Evolutionary conservation across 2,797 vertebrate genomes (phyloP).

Genomic region (Pseudomugil gertrudae): DNA sequence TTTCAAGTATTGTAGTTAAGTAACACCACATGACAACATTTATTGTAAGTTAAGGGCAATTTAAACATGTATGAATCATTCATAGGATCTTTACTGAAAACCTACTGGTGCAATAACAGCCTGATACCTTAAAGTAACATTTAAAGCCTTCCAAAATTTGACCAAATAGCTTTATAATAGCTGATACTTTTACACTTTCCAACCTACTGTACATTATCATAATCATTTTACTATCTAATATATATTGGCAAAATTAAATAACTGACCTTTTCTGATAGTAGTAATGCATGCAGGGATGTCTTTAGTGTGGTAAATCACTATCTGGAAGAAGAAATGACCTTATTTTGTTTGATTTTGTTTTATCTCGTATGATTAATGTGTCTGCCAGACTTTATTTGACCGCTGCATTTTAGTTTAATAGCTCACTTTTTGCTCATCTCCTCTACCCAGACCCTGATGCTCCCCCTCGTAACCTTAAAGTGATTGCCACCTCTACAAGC

Average conservation of each 20-base stretch:
- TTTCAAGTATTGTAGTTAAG: not conserved
- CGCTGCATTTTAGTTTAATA: not conserved
- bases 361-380: conserved; percentile 5
- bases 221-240: conserved; percentile 16
- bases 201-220: conserved; percentile 2
- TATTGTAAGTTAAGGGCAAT: not conserved
- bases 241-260: conserved; percentile 7
- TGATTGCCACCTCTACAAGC: conserved; percentile 83
- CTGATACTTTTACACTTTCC: conserved; percentile 2
- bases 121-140: conserved; percentile 8
- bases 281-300: conserved; percentile 10
- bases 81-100: not conserved
- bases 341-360: conserved; percentile 16
- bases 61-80: conserved; percentile 1
- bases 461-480: conserved; percentile 86
- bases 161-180: conserved; percentile 3
- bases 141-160: conserved; percentile 11
- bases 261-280: conserved; percentile 7
- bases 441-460: conserved; percentile 86
- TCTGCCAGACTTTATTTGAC: not conserved
- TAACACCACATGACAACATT: conserved; percentile 1
- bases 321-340: conserved; percentile 1
- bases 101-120: not conserved
- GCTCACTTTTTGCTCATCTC: conserved; percentile 5
- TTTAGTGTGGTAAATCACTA: conserved; percentile 6